phyloP scores from a whole-genome alignment of 2,888 invertebrate species.

The Ametastegia equiseti region DNA sequence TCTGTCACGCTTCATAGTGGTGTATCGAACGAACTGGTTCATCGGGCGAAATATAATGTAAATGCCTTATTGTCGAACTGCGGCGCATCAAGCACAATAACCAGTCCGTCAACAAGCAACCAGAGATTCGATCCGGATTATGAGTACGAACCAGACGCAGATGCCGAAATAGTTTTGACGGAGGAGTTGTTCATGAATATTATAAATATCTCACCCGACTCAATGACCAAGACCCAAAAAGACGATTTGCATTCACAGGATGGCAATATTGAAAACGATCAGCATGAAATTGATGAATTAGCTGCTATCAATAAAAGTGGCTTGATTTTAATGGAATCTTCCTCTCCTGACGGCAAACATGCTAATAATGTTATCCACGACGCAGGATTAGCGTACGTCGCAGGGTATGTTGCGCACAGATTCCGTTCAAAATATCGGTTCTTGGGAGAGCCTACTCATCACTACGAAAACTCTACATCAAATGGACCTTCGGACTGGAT shows the following conservation, averaged over 20 bases:
- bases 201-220: neutral
- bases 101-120: neutral
- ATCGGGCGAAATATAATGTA: no score
- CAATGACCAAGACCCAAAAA: neutral
- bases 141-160: neutral
- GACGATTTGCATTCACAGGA: neutral
- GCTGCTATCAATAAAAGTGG: neutral
- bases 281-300: neutral
- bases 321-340: neutral
- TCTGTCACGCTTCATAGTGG: neutral
- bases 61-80: no score
- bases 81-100: neutral
- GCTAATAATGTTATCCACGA: neutral
- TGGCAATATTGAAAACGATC: neutral
- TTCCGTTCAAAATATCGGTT: neutral
- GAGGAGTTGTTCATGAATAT: neutral
- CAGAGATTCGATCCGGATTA: neutral
- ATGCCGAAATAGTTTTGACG: neutral
- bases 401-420: neutral
- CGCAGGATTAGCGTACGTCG: neutral
- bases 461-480: neutral
- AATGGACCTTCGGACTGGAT: neutral
- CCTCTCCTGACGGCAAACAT: neutral
- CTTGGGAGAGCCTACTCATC: neutral
- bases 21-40: neutral